Conservation (phyloP, 2,113 vertebrate species). For the Petromus typicus region DNA sequence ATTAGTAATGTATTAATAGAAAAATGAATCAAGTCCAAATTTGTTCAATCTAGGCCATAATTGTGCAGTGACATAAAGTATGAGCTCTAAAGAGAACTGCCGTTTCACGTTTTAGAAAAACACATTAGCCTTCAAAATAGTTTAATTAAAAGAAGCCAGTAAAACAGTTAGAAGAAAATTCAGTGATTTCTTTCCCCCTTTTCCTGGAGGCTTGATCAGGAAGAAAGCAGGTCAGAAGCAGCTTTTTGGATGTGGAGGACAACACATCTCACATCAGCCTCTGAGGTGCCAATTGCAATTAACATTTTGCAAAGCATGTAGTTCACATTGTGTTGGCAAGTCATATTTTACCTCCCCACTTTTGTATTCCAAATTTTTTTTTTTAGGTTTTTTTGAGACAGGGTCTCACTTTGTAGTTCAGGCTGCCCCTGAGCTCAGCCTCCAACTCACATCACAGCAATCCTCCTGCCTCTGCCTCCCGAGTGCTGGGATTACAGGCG, state of each 20-base stretch:
- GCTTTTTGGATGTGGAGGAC: conserved; percentile 23
- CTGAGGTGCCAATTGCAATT: conserved; percentile 43
- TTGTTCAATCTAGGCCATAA: conserved; percentile 65
- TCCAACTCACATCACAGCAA: too few species aligned
- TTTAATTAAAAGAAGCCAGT: conserved; percentile 64
- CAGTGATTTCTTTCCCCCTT: conserved; percentile 13
- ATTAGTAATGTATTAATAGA: conserved; percentile 72
- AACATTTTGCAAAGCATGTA: neutral
- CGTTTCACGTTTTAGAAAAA: conserved; percentile 62
- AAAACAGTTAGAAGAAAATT: conserved; percentile 47
- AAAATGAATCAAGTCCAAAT: conserved; percentile 63
- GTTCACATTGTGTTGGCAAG: conserved; percentile 30
- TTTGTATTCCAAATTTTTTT: neutral
- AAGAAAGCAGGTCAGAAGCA: conserved; percentile 61
- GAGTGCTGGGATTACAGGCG: too few species aligned
- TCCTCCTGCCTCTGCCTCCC: too few species aligned
- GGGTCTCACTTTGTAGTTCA: too few species aligned
- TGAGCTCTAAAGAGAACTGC: conserved; percentile 57
- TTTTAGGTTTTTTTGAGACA: too few species aligned
- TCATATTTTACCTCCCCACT: conserved; percentile 4
- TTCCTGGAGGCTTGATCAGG: conserved; percentile 1
- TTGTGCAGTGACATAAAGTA: conserved; percentile 46
- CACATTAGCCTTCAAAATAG: conserved; percentile 57
- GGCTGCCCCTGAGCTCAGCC: too few species aligned
- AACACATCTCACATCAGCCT: conserved; percentile 37